Evolutionary conservation across 35 echinoderm and acorn worm species (phyloP), one percentile per base, ranked within the genome.

Genomic region (Amphiura filiformis): DNA sequence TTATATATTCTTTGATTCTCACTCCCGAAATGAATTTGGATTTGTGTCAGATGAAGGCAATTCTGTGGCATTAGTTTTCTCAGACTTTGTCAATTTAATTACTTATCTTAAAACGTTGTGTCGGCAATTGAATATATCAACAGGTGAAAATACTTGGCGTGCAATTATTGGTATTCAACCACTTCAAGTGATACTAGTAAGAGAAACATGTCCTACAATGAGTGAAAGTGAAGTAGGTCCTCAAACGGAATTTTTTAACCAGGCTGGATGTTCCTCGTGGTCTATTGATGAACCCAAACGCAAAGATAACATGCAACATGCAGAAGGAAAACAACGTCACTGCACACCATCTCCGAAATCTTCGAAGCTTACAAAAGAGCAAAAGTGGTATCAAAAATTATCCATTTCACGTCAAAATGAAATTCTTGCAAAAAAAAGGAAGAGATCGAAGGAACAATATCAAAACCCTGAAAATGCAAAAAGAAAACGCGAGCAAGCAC

Each of bases 1-100:
- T 80, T 80, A n/a, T n/a, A n/a, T n/a, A n/a, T n/a, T n/a, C n/a
- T n/a, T 80, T 80, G 78, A 80, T 80, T 80, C 78, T 80, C 78
- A 80, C 26, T 80, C 34, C 26, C 78, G 78, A 34, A 39, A 80
- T 80, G 78, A 80, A 39, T 80, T 80, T 17, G 34, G 78, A 4
- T 36, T 80, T 80, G 4, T 12, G 4, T 1, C 78, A 34, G 12
- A 18, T 12, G 34, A 34, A 34, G 78, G 78, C 34, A 39, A 13
- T 17, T 36, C 78, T 36, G 15, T 34, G 1, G 38, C 34, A 12
- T 34, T 80, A 34, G 34, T 37, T 34, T 80, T 80, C 26, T 4
- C 2, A 34, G 38, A 80, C 17, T 12, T 34, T 80, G 13, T 3
- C 4, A 80, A 39, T 1, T n/a, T 80, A 1, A 15, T 34, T 5